A percentile compares a stretch with the other conserved stretches of the same genome.
Evolutionary conservation across 1,140 invertebrate species (phyloP).

Genomic region (Kradibia gibbosae): DNA sequence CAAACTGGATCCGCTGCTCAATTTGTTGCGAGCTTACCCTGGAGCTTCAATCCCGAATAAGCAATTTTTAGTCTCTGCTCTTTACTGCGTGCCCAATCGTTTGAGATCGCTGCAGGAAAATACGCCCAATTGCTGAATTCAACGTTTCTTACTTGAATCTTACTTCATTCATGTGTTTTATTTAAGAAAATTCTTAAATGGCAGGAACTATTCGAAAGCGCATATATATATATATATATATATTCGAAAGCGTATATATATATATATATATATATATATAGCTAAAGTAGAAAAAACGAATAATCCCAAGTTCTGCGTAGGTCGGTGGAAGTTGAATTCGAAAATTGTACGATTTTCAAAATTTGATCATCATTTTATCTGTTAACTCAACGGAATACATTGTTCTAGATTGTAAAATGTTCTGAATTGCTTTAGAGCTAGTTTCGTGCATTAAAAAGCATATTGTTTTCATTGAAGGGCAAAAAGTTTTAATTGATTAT

Average conservation of each 20-base stretch:
- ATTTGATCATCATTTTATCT: conserved; percentile 6
- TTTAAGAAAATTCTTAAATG: too few species aligned
- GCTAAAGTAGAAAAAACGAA: too few species aligned
- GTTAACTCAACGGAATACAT: not conserved
- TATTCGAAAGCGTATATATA: too few species aligned
- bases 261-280: too few species aligned
- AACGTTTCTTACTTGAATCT: too few species aligned
- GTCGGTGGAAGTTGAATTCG: too few species aligned
- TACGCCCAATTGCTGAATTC: too few species aligned
- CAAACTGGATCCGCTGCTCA: conserved; percentile 21
- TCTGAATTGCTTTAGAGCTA: not conserved
- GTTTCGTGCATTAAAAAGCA: not conserved
- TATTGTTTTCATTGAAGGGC: not conserved
- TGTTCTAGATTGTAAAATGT: not conserved
- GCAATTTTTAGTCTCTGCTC: not conserved
- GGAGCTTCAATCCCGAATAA: not conserved
- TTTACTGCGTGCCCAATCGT: not conserved
- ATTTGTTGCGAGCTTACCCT: conserved; percentile 17
- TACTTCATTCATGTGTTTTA: too few species aligned
- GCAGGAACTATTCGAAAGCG: too few species aligned
- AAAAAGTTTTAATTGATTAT: conserved; percentile 10
- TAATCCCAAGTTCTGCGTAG: too few species aligned
- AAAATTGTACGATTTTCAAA: conserved; percentile 1
- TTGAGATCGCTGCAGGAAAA: too few species aligned
- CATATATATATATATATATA: too few species aligned